Percentiles rank a stretch among this genome's conserved stretches.
These are phyloP conservation scores for Chloropsis hardwickii DNA, from an alignment of 2,113 vertebrate species.

Conservation along the genomic window DNA sequence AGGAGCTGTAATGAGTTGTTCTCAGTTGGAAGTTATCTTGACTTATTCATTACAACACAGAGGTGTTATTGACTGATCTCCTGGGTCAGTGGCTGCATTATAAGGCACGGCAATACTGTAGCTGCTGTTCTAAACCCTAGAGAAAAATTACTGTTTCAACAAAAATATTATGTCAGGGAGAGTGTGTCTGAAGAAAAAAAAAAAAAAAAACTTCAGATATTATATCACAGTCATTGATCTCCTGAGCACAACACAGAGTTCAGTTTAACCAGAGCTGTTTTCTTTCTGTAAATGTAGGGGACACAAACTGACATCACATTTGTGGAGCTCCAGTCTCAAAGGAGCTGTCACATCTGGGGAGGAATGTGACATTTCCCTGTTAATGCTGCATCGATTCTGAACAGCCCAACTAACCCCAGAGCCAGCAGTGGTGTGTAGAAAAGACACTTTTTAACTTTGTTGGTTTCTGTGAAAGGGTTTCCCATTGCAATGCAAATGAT, in stretches of 20 bases:
- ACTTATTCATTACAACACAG: slow-evolving; percentile 1
- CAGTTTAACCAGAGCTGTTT: background rate
- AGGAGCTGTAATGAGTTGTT: slow-evolving; percentile 11
- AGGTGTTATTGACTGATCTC: background rate
- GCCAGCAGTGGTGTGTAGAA: background rate
- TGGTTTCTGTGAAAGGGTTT: background rate
- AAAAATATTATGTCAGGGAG: background rate
- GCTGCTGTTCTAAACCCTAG: background rate
- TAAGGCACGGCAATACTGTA: background rate
- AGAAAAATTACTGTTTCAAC: background rate
- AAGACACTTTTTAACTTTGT: background rate
- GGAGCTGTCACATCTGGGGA: background rate
- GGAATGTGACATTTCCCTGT: background rate
- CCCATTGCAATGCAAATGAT: background rate
- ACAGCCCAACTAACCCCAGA: background rate
- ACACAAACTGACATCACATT: background rate
- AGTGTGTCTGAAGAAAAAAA: background rate
- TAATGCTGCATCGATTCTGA: background rate
- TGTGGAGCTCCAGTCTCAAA: background rate
- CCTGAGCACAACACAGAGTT: background rate
- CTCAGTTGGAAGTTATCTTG: slow-evolving; percentile 1
- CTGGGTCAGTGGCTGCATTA: background rate
- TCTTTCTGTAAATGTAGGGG: background rate
- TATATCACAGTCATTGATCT: background rate
- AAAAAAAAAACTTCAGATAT: background rate